phyloP scores from a whole-genome alignment of 2,888 invertebrate species.

The Drosophila emarginata region DNA sequence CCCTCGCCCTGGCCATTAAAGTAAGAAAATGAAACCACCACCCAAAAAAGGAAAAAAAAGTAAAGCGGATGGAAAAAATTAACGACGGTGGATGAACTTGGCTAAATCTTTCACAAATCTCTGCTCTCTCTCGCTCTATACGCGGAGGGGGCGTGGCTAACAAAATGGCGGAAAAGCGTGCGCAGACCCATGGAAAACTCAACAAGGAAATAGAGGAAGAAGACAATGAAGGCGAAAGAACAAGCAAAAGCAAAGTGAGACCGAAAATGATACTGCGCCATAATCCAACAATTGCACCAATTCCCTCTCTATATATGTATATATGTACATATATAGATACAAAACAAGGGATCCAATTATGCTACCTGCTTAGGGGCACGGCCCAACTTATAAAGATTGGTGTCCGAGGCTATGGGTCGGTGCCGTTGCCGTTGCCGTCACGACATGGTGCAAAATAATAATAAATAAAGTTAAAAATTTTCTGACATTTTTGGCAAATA shows the following conservation, averaged over 20 bases:
- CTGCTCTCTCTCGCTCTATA: slow-evolving; percentile 30
- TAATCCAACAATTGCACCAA: slow-evolving; percentile 26
- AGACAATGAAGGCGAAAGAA: slow-evolving; percentile 1
- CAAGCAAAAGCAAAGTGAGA: slow-evolving; percentile 29
- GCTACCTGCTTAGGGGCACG: slow-evolving; percentile 58
- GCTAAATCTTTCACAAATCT: slow-evolving; percentile 66
- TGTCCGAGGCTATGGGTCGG: neutral
- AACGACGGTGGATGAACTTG: slow-evolving; percentile 63
- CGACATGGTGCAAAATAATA: slow-evolving; percentile 65
- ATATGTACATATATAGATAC: slow-evolving; percentile 12
- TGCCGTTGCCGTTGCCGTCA: slow-evolving; percentile 40
- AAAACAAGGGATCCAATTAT: slow-evolving; percentile 69
- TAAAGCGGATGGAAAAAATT: slow-evolving; percentile 18
- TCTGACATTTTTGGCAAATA: slow-evolving; percentile 77
- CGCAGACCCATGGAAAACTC: slow-evolving; percentile 43
- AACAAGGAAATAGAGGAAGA: neutral
- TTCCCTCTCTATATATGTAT: slow-evolving; percentile 11
- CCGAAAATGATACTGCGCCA: slow-evolving; percentile 31
- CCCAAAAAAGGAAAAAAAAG: slow-evolving; percentile 34
- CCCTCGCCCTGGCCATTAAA: slow-evolving; percentile 28
- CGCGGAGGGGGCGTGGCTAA: slow-evolving; percentile 26
- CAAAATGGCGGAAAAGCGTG: slow-evolving; percentile 56
- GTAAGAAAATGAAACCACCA: slow-evolving; percentile 51
- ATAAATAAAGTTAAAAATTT: slow-evolving; percentile 70
- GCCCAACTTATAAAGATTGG: slow-evolving; percentile 19